Base-by-base conservation (phyloP, 2,113 vertebrate species). In the Steatornis caripensis region DNA sequence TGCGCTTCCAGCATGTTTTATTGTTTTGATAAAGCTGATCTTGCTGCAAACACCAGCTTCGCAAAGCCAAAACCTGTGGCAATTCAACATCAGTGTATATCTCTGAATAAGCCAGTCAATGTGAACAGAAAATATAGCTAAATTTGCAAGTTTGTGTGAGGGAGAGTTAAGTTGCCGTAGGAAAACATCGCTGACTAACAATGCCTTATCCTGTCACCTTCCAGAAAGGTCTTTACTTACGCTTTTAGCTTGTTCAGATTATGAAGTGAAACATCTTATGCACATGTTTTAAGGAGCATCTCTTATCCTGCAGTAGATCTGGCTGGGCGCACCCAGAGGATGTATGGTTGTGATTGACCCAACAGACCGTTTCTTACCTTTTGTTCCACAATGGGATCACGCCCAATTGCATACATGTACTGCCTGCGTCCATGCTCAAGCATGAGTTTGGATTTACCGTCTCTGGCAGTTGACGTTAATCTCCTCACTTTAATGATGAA, bases 341-440 rank as follows among this genome's bases (percentile, higher is more conserved):
- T 22, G 2, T 14, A 6, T 2, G 39, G 13, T 7, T 26, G 13
- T 12, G 12, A 57, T 88, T 84, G 29, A 10, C 22, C 29, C 65
- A 49, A 12, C 13, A 60, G 55, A 21, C 5, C 39, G 9, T 37
- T 72, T 69, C 39, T 69, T 41, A 34, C 39, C n/a, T 83, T 60
- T 61, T 57, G 15, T 24, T 37, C 41, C 29, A 37, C 34, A 7
- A 3, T 14, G 15, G 37, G 41, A 21, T n/a, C 24, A 8, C 0
- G 1, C 4, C 36, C 5, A 2, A 2, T 43, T n/a, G 36, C 4
- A 2, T 26, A 30, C 10, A 3, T 16, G 11, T 20, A 4, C 21
- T 49, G 5, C 12, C 21, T 49, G 36, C 29, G 26, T 24, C n/a
- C 2, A 0, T 8, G 37, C 49, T 58, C 11, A 3, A 51, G 26